Conservation (phyloP, 1,140 invertebrate genomes). For the Hycleus phaleratus region DNA sequence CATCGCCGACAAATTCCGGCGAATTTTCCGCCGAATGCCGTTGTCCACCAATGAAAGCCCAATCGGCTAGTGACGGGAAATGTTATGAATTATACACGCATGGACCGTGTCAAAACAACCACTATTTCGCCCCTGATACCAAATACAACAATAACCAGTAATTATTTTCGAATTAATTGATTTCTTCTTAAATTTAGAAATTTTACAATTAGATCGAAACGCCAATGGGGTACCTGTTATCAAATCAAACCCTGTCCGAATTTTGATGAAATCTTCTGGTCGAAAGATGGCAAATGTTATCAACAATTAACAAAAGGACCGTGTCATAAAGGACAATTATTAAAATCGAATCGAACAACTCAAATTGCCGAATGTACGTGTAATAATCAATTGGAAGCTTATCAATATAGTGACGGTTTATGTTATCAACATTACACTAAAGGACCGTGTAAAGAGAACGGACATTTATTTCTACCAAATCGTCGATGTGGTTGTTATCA, state of each 20-base stretch:
- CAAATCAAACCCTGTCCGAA: conserved; percentile 51
- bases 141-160: conserved; percentile 1
- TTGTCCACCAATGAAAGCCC: conserved; percentile 68
- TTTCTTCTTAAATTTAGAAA: not conserved
- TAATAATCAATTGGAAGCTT: conserved; percentile 41
- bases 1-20: conserved; percentile 44
- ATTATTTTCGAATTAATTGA: not conserved
- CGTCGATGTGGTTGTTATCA: conserved; percentile 61
- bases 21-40: conserved; percentile 60
- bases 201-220: conserved; percentile 35
- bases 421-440: conserved; percentile 71
- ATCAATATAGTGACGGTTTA: conserved; percentile 49
- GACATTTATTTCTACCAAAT: conserved; percentile 65
- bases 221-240: conserved; percentile 61
- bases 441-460: conserved; percentile 65
- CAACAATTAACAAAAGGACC: conserved; percentile 59
- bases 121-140: conserved; percentile 60
- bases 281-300: conserved; percentile 63
- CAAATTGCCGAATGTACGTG: conserved; percentile 54
- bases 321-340: conserved; percentile 58
- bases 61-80: conserved; percentile 46
- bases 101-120: conserved; percentile 60
- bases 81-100: conserved; percentile 64
- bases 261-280: conserved; percentile 60
- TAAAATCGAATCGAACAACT: conserved; percentile 48